A percentile compares a stretch with the other conserved stretches of the same genome.
These are phyloP conservation scores for Orthonevra nobilis DNA, from an alignment of 2,888 invertebrate species.

Conservation along the genomic window DNA sequence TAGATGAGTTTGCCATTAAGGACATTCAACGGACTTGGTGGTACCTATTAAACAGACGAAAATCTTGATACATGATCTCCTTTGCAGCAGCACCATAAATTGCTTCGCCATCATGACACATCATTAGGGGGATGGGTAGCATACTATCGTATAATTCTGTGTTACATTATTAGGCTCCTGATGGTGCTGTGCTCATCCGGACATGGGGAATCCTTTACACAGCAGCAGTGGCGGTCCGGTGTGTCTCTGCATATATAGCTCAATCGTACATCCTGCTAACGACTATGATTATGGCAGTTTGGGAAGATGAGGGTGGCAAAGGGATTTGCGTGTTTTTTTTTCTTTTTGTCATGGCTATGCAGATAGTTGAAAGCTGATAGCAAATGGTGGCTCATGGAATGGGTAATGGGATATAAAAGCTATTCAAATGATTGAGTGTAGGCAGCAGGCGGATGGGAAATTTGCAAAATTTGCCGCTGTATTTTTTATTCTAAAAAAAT, in stretches of 20 bases:
- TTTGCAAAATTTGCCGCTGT: too few relatives aligned
- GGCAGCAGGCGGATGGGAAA: too few relatives aligned
- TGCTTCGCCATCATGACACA: constrained; percentile 67
- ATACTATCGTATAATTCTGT: constrained; percentile 39
- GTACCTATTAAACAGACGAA: constrained; percentile 53
- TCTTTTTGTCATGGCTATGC: too few relatives aligned
- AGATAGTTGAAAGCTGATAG: too few relatives aligned
- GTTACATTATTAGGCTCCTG: constrained; percentile 38
- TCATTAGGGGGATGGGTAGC: constrained; percentile 65
- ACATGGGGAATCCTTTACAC: constrained; percentile 33
- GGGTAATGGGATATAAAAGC: too few relatives aligned
- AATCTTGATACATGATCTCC: constrained; percentile 70
- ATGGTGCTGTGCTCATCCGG: not conserved
- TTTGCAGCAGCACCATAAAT: constrained; percentile 64
- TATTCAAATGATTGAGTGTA: too few relatives aligned
- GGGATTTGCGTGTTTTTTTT: too few relatives aligned
- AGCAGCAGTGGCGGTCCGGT: constrained; percentile 30
- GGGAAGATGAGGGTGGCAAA: too few relatives aligned
- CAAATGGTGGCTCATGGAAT: too few relatives aligned
- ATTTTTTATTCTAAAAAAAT: too few relatives aligned
- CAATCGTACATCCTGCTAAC: constrained; percentile 45
- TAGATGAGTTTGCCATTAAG: constrained; percentile 66
- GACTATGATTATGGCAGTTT: constrained; percentile 40
- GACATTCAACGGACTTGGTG: constrained; percentile 49
- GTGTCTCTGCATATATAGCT: constrained; percentile 25